Evolutionary conservation across 2,113 vertebrate genomes (phyloP).

Genomic region (Seriola aureovittata): DNA sequence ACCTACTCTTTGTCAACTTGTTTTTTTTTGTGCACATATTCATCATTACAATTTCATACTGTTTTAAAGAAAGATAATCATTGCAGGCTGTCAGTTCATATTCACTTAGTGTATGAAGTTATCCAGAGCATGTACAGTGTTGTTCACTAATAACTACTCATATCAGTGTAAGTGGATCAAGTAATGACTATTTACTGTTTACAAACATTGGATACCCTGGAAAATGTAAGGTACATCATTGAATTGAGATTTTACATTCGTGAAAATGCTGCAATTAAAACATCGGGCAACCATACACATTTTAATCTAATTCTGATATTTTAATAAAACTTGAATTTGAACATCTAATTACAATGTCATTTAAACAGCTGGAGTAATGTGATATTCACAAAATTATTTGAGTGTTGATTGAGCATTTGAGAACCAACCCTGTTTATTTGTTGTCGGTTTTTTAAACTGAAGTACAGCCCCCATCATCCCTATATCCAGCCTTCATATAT

Average conservation of each 20-base stretch:
- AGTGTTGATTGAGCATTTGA: conserved; percentile 16
- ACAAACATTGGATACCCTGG: neutral
- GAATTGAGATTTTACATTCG: conserved; percentile 6
- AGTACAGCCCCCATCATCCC: neutral
- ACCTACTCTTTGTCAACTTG: neutral
- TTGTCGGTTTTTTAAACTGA: neutral
- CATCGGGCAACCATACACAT: neutral
- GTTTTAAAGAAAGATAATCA: neutral
- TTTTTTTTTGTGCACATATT: neutral
- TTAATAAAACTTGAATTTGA: conserved; percentile 14
- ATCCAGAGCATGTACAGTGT: neutral
- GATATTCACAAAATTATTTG: conserved; percentile 15
- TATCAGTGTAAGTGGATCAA: conserved; percentile 4
- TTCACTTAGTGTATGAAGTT: neutral
- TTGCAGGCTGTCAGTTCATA: neutral
- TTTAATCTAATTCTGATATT: conserved; percentile 6
- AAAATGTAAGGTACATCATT: conserved; percentile 2
- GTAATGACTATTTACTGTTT: conserved; percentile 6
- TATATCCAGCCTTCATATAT: neutral
- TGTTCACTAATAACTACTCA: conserved; percentile 6
- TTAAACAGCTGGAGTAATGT: conserved; percentile 13
- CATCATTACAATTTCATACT: neutral
- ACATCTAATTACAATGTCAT: conserved; percentile 22
- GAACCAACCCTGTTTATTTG: neutral
- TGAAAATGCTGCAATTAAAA: conserved; percentile 5